phyloP scores from a whole-genome alignment of 2,888 invertebrate species.

The Parelbella ahira region DNA sequence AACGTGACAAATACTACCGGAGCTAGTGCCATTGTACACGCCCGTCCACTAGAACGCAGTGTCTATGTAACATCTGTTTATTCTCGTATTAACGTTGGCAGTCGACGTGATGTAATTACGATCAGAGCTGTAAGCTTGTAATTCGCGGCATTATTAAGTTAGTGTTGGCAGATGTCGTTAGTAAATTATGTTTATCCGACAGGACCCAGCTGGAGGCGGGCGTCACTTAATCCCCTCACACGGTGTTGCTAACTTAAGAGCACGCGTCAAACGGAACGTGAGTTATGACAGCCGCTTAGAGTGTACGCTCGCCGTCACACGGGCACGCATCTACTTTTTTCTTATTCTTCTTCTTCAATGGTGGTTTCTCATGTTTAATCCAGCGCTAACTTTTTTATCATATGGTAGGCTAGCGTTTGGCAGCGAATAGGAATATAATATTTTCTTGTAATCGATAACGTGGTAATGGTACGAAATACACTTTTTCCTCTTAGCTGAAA shows the following conservation, averaged over 20 bases:
- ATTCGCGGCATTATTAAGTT: constrained; percentile 50
- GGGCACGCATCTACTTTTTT: constrained; percentile 5
- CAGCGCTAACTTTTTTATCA: too few relatives aligned
- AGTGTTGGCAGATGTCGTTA: constrained; percentile 63
- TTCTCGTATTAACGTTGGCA: too few relatives aligned
- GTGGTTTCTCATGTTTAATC: too few relatives aligned
- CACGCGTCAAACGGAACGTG: constrained; percentile 56
- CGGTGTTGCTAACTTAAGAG: constrained; percentile 46
- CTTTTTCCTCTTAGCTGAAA: too few relatives aligned
- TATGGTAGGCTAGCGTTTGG: too few relatives aligned
- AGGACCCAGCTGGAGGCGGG: constrained; percentile 59
- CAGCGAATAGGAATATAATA: too few relatives aligned
- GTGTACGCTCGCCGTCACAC: constrained; percentile 7
- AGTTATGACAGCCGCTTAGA: constrained; percentile 50
- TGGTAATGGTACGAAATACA: too few relatives aligned
- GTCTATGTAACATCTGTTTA: too few relatives aligned
- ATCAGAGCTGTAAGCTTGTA: constrained; percentile 6
- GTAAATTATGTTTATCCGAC: constrained; percentile 70
- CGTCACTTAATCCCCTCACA: constrained; percentile 59
- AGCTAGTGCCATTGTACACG: background rate
- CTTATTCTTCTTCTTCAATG: too few relatives aligned
- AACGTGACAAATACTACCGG: constrained; percentile 19
- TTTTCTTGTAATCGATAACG: too few relatives aligned
- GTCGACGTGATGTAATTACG: constrained; percentile 21
- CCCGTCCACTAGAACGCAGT: background rate